These are phyloP conservation scores for Vireo griseus DNA, from an alignment of 2,797 vertebrate species.

Conservation along the genomic window DNA sequence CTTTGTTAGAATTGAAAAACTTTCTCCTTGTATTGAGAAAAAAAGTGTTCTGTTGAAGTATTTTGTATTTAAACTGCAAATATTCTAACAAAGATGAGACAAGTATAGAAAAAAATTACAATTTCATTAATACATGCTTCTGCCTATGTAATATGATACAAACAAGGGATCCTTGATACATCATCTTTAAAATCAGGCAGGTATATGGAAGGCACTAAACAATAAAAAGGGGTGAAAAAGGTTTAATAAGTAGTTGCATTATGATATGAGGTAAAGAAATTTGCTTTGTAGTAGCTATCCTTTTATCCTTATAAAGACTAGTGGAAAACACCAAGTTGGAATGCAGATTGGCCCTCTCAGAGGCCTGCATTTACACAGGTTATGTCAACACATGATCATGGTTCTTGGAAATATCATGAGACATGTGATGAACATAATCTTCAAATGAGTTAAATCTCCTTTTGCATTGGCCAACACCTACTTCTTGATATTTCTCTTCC, in stretches of 20 bases:
- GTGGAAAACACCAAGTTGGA: neutral
- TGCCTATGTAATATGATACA: neutral
- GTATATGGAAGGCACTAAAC: neutral
- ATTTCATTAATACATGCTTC: neutral
- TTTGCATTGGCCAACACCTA: neutral
- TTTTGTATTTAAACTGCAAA: neutral
- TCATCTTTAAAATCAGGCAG: neutral
- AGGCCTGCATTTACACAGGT: neutral
- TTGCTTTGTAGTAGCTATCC: neutral
- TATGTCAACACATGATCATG: neutral
- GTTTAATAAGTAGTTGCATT: neutral
- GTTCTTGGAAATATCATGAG: neutral
- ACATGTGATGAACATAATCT: neutral
- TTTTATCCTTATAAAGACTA: neutral
- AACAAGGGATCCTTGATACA: neutral
- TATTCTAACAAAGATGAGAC: neutral
- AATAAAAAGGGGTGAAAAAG: neutral
- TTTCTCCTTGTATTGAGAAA: neutral
- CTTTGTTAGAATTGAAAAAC: neutral
- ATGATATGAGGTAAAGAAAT: neutral
- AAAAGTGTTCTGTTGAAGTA: neutral
- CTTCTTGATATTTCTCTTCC: neutral
- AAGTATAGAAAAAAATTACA: neutral
- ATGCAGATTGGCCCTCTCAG: neutral
- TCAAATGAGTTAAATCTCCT: neutral